These are phyloP conservation scores for Saturnia pavonia DNA, from an alignment of 2,888 invertebrate genomes.

Conservation along the genomic window DNA sequence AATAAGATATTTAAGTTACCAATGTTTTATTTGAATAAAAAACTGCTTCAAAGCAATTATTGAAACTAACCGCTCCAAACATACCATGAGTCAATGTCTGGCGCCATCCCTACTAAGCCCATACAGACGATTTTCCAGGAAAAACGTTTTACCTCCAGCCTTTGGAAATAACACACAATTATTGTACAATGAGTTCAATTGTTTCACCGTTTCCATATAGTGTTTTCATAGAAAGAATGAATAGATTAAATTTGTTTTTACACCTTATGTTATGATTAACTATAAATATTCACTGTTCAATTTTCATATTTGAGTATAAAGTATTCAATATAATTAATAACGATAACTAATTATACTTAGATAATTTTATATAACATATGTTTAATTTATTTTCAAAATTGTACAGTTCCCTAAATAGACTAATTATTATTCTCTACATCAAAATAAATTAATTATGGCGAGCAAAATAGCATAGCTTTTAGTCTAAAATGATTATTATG, in stretches of 20 bases:
- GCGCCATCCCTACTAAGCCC: slow-evolving; percentile 25
- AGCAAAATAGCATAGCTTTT: no score
- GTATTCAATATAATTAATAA: no score
- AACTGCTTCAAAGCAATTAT: slow-evolving; percentile 14
- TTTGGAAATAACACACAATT: slow-evolving; percentile 63
- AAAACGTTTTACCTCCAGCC: slow-evolving; percentile 46
- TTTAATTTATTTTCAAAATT: no score
- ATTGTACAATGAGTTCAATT: slow-evolving; percentile 52
- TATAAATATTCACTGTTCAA: not conserved
- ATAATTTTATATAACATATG: no score
- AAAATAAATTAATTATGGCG: no score
- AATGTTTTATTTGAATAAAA: not conserved
- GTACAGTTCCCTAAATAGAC: no score
- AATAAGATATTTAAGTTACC: not conserved
- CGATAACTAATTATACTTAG: no score
- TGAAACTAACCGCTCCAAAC: slow-evolving; percentile 25
- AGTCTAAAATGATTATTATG: no score
- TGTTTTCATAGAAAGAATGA: slow-evolving; percentile 28
- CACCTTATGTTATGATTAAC: not conserved
- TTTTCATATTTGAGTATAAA: not conserved
- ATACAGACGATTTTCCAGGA: slow-evolving; percentile 65
- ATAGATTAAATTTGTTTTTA: slow-evolving; percentile 19
- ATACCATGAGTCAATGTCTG: slow-evolving; percentile 34
- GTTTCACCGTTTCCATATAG: slow-evolving; percentile 34
- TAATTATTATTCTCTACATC: no score